Evolutionary conservation across 2,888 invertebrate genomes (phyloP).

Genomic region (Neelides folsomi): DNA sequence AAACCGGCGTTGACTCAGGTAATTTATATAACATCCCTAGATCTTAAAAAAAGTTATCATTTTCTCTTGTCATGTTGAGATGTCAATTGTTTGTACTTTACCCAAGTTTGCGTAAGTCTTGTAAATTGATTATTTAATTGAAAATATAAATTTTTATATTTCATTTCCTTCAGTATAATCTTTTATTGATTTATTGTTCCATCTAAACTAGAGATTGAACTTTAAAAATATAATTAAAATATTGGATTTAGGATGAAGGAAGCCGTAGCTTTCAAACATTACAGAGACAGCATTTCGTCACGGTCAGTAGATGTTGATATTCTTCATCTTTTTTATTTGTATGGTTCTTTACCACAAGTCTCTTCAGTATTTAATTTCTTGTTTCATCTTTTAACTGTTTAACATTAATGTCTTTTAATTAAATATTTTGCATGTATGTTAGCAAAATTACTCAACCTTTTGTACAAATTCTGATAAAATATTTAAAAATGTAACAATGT

Average conservation of each 20-base stretch:
- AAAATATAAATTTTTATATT: not conserved
- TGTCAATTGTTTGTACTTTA: not conserved
- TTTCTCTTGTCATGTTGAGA: not conserved
- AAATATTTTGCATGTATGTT: no score
- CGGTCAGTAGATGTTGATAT: constrained; percentile 25
- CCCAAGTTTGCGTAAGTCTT: not conserved
- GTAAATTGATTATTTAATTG: not conserved
- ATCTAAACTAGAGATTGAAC: not conserved
- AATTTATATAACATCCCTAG: constrained; percentile 1
- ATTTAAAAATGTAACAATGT: no score
- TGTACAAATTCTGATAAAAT: no score
- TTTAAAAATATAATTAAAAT: not conserved
- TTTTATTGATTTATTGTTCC: constrained; percentile 6
- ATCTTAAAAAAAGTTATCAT: not conserved
- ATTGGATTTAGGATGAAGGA: constrained; percentile 29
- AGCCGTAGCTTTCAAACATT: constrained; percentile 30
- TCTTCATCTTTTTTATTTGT: not conserved
- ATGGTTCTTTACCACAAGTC: not conserved
- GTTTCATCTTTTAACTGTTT: not conserved
- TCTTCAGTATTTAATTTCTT: not conserved
- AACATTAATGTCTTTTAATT: not conserved
- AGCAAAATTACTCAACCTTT: no score
- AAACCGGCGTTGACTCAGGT: constrained; percentile 31
- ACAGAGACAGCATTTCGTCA: constrained; percentile 29
- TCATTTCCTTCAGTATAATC: not conserved